phyloP scores from a whole-genome alignment of 2,113 vertebrate species.

The Phodopus roborovskii region DNA sequence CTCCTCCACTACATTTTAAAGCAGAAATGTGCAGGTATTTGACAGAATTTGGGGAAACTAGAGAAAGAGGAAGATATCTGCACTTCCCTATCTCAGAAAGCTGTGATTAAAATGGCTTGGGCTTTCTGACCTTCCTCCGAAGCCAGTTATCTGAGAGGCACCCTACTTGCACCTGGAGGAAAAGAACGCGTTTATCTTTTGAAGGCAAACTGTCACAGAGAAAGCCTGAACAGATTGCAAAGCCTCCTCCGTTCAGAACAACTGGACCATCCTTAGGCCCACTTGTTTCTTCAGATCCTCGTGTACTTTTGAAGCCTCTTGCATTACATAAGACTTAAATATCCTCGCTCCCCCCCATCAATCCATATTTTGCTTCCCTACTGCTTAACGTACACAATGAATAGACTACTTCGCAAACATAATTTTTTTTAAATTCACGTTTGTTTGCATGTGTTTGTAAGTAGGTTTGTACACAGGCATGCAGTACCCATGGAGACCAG shows the following conservation, averaged over 20 bases:
- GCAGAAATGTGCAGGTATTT: not conserved
- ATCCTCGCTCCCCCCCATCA: not conserved
- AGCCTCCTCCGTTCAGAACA: not conserved
- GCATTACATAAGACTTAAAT: not conserved
- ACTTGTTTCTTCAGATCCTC: not conserved
- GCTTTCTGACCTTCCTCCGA: not conserved
- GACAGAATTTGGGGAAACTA: not conserved
- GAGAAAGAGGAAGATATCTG: not conserved
- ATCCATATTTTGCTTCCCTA: not conserved
- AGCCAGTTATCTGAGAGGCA: too few relatives aligned
- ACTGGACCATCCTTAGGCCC: not conserved
- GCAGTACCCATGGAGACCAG: not conserved
- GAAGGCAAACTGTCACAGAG: not conserved
- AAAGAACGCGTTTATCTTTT: not conserved
- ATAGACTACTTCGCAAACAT: not conserved
- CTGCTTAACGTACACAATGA: not conserved
- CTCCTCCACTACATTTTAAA: not conserved
- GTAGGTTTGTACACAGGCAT: not conserved
- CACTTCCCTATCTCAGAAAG: not conserved
- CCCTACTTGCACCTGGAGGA: not conserved
- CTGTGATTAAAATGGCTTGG: not conserved
- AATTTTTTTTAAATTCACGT: not conserved
- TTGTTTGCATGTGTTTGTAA: not conserved
- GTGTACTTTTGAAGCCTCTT: not conserved
- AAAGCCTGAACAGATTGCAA: not conserved